phyloP scores from a whole-genome alignment of 2,888 invertebrate genomes.

The Oscheius sp. region DNA sequence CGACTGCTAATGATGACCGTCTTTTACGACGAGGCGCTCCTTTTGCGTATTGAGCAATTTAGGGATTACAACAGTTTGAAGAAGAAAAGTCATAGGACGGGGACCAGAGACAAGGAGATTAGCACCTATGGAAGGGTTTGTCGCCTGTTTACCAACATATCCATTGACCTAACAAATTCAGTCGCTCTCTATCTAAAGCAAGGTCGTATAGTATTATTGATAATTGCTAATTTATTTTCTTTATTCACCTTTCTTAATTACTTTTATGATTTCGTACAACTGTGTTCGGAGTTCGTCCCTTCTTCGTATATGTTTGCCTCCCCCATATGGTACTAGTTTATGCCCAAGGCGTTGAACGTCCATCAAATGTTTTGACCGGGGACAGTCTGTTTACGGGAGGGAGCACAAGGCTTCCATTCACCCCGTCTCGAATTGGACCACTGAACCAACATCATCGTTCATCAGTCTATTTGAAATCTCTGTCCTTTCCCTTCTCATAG shows the following conservation, averaged over 20 bases:
- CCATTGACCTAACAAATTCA: no score
- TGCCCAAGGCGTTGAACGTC: constrained; percentile 3
- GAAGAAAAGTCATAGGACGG: no score
- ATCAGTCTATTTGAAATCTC: no score
- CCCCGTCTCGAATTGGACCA: not conserved
- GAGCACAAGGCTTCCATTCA: not conserved
- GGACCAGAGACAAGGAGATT: not conserved
- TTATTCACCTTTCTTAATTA: no score
- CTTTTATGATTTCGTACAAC: no score
- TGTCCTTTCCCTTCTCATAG: no score
- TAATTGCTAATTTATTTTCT: no score
- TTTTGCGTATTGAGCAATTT: constrained; percentile 26
- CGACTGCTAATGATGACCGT: constrained; percentile 18
- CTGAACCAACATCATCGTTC: constrained; percentile 1
- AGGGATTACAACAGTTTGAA: constrained; percentile 22
- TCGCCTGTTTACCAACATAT: no score
- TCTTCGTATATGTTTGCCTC: no score
- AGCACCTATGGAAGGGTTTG: not conserved
- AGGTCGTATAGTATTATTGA: no score
- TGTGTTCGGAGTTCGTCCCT: no score
- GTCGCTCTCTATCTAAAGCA: no score
- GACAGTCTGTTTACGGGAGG: constrained; percentile 15
- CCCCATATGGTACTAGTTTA: not conserved
- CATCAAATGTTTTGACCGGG: constrained; percentile 9
- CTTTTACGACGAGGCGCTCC: constrained; percentile 14